Base-by-base conservation (phyloP, 2,888 invertebrate genomes). In the Hetaerina titia region DNA sequence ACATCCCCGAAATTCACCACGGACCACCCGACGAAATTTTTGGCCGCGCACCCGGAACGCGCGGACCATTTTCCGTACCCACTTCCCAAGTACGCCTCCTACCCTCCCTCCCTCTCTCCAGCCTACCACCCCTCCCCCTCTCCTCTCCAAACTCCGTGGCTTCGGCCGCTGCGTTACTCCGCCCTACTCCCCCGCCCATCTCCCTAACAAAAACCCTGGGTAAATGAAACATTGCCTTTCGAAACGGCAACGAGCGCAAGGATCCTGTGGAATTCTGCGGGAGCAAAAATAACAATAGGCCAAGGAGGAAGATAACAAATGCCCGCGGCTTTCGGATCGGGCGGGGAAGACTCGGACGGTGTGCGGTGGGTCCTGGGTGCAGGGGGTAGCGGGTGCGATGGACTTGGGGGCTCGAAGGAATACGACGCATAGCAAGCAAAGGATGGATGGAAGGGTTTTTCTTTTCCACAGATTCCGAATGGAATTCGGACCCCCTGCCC, bases 261-360 rank as follows among this genome's bases (percentile, higher is more conserved):
- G 81, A 81, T 22, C 81, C 15, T 74, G 81, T 81, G 69, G 22
- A 69, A 69, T 22, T 69, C 69, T 45, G 5, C 17, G 1, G 22
- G 81, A 81, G 81, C 31, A 31, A 81, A 81, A 81, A 81, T 81
- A 81, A 81, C 81, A 81, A 81, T 81, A 81, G 81, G 81, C 31
- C 81, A 11, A 25, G 81, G 45, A n/a, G 69, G 9, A 81, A 31
- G 81, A 81, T 81, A 81, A 31, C 81, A 81, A 81, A 81, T 31
- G 31, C 81, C 81, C 81, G 81, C 81, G 25, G 81, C 81, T 31
- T 22, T 31, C 25, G 31, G 15, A 31, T 81, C 45, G 45, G 45
- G 1, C 45, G 45, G 45, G 45, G 45, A 45, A 45, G 45, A 45
- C 45, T 45, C 45, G 45, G 45, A 45, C 45, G 45, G 45, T 45